Base-by-base conservation (phyloP, 2,113 vertebrate species). In the Globicephala melas region DNA sequence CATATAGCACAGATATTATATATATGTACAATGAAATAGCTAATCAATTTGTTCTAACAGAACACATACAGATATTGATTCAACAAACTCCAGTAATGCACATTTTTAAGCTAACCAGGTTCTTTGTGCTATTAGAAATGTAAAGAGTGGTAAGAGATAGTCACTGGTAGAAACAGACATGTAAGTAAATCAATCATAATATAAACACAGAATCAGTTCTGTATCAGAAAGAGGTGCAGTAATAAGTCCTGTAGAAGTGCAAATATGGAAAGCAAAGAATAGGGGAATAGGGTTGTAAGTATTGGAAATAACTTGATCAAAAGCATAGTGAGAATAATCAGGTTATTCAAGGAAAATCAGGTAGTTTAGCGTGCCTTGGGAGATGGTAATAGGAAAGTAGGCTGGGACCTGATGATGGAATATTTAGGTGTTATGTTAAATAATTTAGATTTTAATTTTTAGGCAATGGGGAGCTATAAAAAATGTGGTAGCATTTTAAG, bases 361-460 rank as follows among this genome's bases (percentile, higher is more conserved):
- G 53, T 76, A 63, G n/a, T 58, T 95, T 85, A 89, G 60, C 44
- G 53, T 82, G 47, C 25, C 63, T 77, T 89, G 14, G 67, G 26
- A 79, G 28, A 88, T 91, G 55, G 47, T 70, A 82, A 79, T 21
- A 83, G 38, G 9, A 85, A 82, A 13, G 47, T 77, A 65, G 73
- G 15, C 67, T 93, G 33, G 26, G 41, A 77, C 20, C 63, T 74
- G 8, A 53, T 92, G 76, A 20, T 91, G n/a, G 58, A 91, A 63
- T 80, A 76, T 53, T 91, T 68, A 79, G 58, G 55, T 85, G 26
- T 67, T 91, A 44, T 6, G 11, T 71, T 92, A 89, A 83, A 93
- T 31, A 91, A 87, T 74, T 91, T 65, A 89, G 68, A 62, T 91
- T 79, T 68, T 84, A 95, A 95, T 50, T 82, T 80, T 68, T 95